Evolutionary conservation across 2,113 vertebrate genomes (phyloP).

Genomic region (Pedionomus torquatus): DNA sequence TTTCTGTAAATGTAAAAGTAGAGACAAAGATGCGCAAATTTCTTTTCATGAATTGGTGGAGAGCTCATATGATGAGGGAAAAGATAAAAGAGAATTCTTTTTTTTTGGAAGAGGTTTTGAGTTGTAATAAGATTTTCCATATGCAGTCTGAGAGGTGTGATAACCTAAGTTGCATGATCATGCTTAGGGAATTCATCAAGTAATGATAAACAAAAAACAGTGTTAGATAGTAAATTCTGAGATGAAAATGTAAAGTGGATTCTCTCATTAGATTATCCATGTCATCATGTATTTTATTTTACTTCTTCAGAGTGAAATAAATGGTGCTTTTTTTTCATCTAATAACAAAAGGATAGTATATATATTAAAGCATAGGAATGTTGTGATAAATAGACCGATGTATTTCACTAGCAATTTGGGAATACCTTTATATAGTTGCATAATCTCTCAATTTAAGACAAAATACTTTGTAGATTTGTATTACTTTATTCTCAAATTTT

Average conservation of each 20-base stretch:
- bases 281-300: background rate
- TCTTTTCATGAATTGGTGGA: background rate
- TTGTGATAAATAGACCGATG: background rate
- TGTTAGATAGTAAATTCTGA: background rate
- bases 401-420: background rate
- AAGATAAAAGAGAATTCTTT: background rate
- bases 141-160: background rate
- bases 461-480: background rate
- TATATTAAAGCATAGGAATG: background rate
- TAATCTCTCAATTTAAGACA: background rate
- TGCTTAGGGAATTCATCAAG: background rate
- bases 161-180: background rate
- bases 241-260: background rate
- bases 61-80: background rate
- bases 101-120: background rate
- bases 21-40: background rate
- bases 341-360: background rate
- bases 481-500: background rate
- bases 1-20: background rate
- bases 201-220: background rate
- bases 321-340: background rate
- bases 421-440: background rate
- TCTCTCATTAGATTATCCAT: background rate
- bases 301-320: background rate
- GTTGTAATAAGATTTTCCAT: background rate